phyloP scores from a whole-genome alignment of 2,797 vertebrate species.

The Aplochiton taeniatus region DNA sequence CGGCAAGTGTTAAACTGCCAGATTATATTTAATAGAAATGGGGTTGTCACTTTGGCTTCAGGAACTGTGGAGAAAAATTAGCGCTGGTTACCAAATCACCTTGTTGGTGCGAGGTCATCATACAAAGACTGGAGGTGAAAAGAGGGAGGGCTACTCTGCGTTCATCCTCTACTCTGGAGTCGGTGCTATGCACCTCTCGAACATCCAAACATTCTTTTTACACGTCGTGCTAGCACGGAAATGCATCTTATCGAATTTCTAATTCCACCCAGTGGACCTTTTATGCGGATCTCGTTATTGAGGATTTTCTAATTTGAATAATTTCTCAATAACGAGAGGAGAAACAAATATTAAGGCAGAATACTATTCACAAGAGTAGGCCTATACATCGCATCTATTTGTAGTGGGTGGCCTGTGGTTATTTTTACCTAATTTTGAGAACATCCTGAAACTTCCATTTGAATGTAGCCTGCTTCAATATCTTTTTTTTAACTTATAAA shows the following conservation, averaged over 20 bases:
- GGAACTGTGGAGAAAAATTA: conserved; percentile 52
- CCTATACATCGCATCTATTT: conserved; percentile 55
- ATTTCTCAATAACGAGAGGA: conserved; percentile 62
- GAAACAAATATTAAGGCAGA: conserved; percentile 63
- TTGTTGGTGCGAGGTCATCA: conserved; percentile 25
- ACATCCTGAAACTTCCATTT: conserved; percentile 38
- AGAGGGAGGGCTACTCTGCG: conserved; percentile 17
- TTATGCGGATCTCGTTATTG: conserved; percentile 66
- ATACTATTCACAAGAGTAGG: conserved; percentile 36
- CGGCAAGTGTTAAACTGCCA: conserved; percentile 65
- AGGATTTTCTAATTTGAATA: conserved; percentile 74
- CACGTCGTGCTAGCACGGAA: conserved; percentile 45
- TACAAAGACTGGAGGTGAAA: background rate
- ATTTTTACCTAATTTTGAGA: conserved; percentile 58
- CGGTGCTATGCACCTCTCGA: conserved; percentile 40
- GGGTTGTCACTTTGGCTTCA: conserved; percentile 53
- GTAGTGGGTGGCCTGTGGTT: conserved; percentile 66
- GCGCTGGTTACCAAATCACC: conserved; percentile 41
- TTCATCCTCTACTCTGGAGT: conserved; percentile 41
- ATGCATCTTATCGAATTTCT: conserved; percentile 54
- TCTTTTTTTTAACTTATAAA: conserved; percentile 52
- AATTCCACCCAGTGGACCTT: conserved; percentile 49
- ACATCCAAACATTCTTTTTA: conserved; percentile 48
- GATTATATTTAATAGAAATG: conserved; percentile 74
- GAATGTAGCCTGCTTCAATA: conserved; percentile 54